phyloP scores from a whole-genome alignment of 2,888 invertebrate genomes.

The Athalia cordata region DNA sequence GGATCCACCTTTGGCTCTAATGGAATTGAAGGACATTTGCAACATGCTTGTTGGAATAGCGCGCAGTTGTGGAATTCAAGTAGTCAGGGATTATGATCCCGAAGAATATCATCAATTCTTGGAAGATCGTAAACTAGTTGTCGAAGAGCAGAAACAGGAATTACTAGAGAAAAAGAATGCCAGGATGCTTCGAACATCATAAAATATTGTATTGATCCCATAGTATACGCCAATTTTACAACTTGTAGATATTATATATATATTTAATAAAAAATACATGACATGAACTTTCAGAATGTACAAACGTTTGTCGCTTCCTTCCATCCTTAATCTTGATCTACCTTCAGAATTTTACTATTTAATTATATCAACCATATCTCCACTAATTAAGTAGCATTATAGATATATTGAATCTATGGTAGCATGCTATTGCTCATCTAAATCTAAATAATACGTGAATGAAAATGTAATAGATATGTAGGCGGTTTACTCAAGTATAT shows the following conservation, averaged over 20 bases:
- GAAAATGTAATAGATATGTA: too few species aligned
- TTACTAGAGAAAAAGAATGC: slow-evolving; percentile 91
- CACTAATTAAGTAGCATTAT: too few species aligned
- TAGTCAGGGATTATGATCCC: slow-evolving; percentile 85
- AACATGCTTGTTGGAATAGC: slow-evolving; percentile 86
- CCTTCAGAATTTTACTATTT: too few species aligned
- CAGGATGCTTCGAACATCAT: slow-evolving; percentile 90
- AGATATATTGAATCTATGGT: too few species aligned
- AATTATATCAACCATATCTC: too few species aligned
- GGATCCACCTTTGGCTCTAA: slow-evolving; percentile 84
- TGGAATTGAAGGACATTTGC: slow-evolving; percentile 84
- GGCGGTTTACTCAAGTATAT: too few species aligned
- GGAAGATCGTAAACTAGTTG: slow-evolving; percentile 81
- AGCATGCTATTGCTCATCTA: too few species aligned
- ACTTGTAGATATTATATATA: slow-evolving; percentile 13
- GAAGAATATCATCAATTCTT: slow-evolving; percentile 90
- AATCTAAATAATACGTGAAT: too few species aligned
- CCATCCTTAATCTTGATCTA: too few species aligned
- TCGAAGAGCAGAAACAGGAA: slow-evolving; percentile 85
- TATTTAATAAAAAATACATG: neutral
- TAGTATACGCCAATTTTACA: neutral
- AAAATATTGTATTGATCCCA: slow-evolving; percentile 52
- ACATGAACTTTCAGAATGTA: too few species aligned
- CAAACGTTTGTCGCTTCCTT: too few species aligned
- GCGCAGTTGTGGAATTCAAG: slow-evolving; percentile 88